Conservation (phyloP, 2,113 vertebrate species). For the Entomyzon cyanotis region DNA sequence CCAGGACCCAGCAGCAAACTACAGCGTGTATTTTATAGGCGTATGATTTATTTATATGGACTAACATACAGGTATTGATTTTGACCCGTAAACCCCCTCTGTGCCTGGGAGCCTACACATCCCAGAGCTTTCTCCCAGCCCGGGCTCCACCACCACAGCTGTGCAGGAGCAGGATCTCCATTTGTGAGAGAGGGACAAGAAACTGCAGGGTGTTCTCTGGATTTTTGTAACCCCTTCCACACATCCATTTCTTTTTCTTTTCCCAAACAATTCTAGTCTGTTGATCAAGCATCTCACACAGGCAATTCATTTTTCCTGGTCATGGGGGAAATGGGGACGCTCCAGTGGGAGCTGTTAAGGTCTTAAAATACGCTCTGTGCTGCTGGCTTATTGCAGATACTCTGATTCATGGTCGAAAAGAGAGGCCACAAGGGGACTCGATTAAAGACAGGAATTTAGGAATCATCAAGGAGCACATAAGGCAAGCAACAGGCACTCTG, state of each 20-base stretch:
- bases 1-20: constrained; percentile 19
- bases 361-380: neutral
- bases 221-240: neutral
- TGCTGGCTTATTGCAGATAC: neutral
- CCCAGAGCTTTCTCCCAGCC: neutral
- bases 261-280: neutral
- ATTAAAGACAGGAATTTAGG: neutral
- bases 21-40: constrained; percentile 1
- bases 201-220: neutral
- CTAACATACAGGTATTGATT: constrained; percentile 29
- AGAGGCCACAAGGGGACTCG: neutral
- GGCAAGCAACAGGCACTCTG: neutral
- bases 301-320: neutral
- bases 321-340: neutral
- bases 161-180: neutral
- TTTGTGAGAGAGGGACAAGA: neutral
- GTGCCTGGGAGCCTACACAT: neutral
- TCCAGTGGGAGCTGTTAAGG: neutral
- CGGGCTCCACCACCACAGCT: neutral
- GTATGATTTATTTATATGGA: neutral
- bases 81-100: neutral
- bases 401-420: neutral
- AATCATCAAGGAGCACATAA: neutral
- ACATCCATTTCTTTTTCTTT: neutral
- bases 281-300: neutral